Evolutionary conservation across 2,113 vertebrate genomes (phyloP), one percentile per base, ranked within the genome.

Genomic region (Leuciscus idus): DNA sequence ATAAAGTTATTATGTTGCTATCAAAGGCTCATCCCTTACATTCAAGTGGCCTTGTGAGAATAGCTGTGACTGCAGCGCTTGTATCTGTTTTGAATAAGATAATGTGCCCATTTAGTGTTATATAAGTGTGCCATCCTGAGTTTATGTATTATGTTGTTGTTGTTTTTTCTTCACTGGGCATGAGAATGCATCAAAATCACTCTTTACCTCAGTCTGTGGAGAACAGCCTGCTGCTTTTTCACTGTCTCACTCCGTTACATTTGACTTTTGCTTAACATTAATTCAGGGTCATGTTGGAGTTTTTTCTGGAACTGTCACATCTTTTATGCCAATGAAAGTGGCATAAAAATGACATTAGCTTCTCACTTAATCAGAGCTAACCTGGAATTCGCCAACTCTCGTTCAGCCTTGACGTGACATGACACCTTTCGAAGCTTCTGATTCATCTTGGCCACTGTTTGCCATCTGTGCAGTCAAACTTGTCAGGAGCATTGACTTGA

Each of bases 41-140:
- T 43, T 48, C n/a, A 81, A 46, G 64, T 46, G 28, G 78, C 78
- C 26, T 81, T 48, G n/a, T 48, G 13, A 39, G 23, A 26, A 64
- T 28, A 48, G 78, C 36, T 81, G 57, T 64, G 36, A 81, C 57
- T 81, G 36, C 6, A 30, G 59, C 4, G 1, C 15, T 46, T 46
- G 39, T 48, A 81, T 48, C n/a, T 81, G 23, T 57, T 78, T 57
- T 78, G 21, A 74, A 74, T 74, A 74, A 74, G 72, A 81, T 81
- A 64, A 46, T 81, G 59, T 48, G 12, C 36, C n/a, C 15, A 48
- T 61, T 80, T 80, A 61, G 77, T 61, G 30, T 80, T 80, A 80
- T 80, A 61, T 80, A 39, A 80, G 33, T 79, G 55, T 79, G 33
- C 55, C 50, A 36, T 33, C 17, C 8, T 43, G 33, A 43, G 55